Evolutionary conservation across 2,113 vertebrate species (phyloP), one percentile per base, ranked within the genome.

Genomic region (Caranx ignobilis): DNA sequence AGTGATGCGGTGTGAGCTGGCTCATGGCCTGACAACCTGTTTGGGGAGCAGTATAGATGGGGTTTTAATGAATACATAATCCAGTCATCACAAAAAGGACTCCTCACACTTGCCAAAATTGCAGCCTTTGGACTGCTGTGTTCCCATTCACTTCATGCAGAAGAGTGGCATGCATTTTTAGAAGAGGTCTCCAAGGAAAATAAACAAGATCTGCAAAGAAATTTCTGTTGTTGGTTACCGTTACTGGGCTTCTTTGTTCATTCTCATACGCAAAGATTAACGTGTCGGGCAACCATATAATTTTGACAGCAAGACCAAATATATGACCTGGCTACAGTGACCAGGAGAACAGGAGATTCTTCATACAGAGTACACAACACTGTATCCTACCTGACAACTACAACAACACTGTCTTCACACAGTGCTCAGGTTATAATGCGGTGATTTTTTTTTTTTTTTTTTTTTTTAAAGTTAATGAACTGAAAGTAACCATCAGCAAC

Each of bases 21-120:
- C 92, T 84, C 37, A n/a, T 19, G 37, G 92, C 88, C 93, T 92
- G 88, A 94, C 91, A 94, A 94, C 94, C 90, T 95, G 93, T 92
- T 94, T 88, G 88, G 71, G 89, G 89, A 93, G 82, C 89, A 67
- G 73, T 89, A 89, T 88, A 84, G 90, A 93, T 91, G 89, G 83
- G 69, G 59, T 93, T 94, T 92, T 89, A 91, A 93, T 92, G 86
- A 94, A 92, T 89, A 86, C 86, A 88, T 86, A 91, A 92, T 88
- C 87, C 85, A 90, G 81, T 87, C 86, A 79, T 88, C 71, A 81
- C 84, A 89, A 68, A 87, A 81, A 77, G 26, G 59, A 71, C 56
- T 77, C 54, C 55, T 86, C 64, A 52, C 64, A 74, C 31, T 67
- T 55, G 87, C 75, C 78, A 88, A 86, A 76, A 57, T 71, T 87